Evolutionary conservation across 2,888 invertebrate genomes (phyloP).

Genomic region (Euproctis similis): DNA sequence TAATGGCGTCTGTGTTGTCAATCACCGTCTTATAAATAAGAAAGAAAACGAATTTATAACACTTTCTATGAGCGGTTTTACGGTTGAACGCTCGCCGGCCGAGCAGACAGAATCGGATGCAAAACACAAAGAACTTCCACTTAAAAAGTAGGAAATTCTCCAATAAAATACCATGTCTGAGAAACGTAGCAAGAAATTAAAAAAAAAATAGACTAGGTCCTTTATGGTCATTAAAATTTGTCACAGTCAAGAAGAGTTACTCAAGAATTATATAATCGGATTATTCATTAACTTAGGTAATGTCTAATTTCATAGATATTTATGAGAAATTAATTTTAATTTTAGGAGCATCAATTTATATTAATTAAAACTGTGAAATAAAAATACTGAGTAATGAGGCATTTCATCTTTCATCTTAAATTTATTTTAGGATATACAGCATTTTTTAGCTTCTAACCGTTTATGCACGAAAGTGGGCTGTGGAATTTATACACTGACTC

Average conservation of each 20-base stretch:
- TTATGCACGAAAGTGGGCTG: too few relatives aligned
- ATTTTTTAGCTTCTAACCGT: too few relatives aligned
- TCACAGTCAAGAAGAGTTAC: slow-evolving; percentile 5
- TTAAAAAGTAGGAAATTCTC: slow-evolving; percentile 5
- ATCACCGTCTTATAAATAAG: slow-evolving; percentile 60
- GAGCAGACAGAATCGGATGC: slow-evolving; percentile 11
- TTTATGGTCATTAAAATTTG: slow-evolving; percentile 1
- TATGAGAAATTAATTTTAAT: too few relatives aligned
- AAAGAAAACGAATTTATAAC: slow-evolving; percentile 60
- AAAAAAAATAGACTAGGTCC: background rate
- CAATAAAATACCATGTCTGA: slow-evolving; percentile 6
- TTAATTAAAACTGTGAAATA: too few relatives aligned
- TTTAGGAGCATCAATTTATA: too few relatives aligned
- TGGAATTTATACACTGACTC: too few relatives aligned
- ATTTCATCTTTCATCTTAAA: too few relatives aligned
- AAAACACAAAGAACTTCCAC: slow-evolving; percentile 8
- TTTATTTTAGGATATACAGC: too few relatives aligned
- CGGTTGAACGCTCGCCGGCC: slow-evolving; percentile 35
- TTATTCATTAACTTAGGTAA: too few relatives aligned
- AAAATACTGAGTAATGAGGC: too few relatives aligned
- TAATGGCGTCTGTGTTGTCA: slow-evolving; percentile 40
- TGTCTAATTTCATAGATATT: slow-evolving; percentile 1
- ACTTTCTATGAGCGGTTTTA: slow-evolving; percentile 62
- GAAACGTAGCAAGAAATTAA: background rate
- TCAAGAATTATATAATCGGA: slow-evolving; percentile 6